A percentile compares a stretch with the other conserved stretches of the same genome.
Conservation (phyloP, 2,888 invertebrate genomes). For the Andrena chrysosceles region DNA sequence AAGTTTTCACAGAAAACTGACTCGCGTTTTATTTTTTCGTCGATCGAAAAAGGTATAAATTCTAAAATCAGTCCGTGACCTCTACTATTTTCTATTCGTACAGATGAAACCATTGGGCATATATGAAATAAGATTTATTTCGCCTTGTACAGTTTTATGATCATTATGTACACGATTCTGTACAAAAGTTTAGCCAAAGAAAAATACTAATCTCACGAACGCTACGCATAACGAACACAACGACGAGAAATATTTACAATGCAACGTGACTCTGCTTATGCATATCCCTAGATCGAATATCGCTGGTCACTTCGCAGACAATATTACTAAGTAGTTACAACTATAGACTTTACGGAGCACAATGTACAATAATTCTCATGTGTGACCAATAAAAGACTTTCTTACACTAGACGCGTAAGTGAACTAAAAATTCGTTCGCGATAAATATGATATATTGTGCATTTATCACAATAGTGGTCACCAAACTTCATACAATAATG, state of each 20-base stretch:
- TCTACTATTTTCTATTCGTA: slow-evolving; percentile 13
- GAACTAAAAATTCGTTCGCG: slow-evolving; percentile 25
- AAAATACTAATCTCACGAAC: slow-evolving; percentile 71
- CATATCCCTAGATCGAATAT: not conserved
- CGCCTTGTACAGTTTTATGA: slow-evolving; percentile 63
- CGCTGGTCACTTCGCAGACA: slow-evolving; percentile 29
- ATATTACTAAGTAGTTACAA: slow-evolving; percentile 58
- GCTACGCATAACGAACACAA: slow-evolving; percentile 70
- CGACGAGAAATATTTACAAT: slow-evolving; percentile 73
- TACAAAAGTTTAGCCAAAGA: slow-evolving; percentile 80
- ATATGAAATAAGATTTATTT: slow-evolving; percentile 77
- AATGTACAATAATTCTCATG: slow-evolving; percentile 68
- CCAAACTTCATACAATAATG: not conserved
- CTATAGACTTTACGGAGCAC: slow-evolving; percentile 64
- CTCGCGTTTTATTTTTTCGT: not conserved
- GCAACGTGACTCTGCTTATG: slow-evolving; percentile 38
- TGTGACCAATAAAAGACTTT: slow-evolving; percentile 29
- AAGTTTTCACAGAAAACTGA: slow-evolving; percentile 14
- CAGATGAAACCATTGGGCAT: slow-evolving; percentile 34
- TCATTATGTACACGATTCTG: slow-evolving; percentile 76
- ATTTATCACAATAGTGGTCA: slow-evolving; percentile 29
- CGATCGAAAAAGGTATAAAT: slow-evolving; percentile 51
- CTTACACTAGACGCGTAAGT: slow-evolving; percentile 26
- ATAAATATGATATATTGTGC: slow-evolving; percentile 33
- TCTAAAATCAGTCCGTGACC: slow-evolving; percentile 47